Base-by-base conservation (phyloP, 2,113 vertebrate species). In the Triplophysa rosa region DNA sequence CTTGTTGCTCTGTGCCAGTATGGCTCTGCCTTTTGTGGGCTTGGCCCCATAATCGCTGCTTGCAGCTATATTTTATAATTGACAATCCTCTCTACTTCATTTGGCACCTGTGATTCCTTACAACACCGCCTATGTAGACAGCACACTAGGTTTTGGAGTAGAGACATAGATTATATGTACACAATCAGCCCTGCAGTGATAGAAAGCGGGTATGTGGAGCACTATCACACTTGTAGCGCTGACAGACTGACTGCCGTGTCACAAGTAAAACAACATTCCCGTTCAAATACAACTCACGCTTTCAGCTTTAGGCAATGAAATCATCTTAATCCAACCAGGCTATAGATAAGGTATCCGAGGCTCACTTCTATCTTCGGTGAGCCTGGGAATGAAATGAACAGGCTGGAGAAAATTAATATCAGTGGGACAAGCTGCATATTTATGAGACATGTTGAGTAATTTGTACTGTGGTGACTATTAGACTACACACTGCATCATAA, bases 261-360 rank as follows among this genome's bases (percentile, higher is more conserved):
- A 78, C 80, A 64, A 85, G 82, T 89, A 82, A 88, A 90, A 85
- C 81, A 72, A 72, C 21, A 23, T 83, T 83, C 80, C 68, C 80
- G 79, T 85, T 80, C 68, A 84, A 86, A 80, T 84, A 82, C 78
- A 61, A 29, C 26, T 0, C 56, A 86, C 45, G 37, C 83, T 89
- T 89, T 87, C 82, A 84, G 85, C 61, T 75, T 42, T 82, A 83
- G 79, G 77, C 79, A 81, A 54, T 91, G 89, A 90, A 70, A 80
- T 91, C 88, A 91, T 78, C 58, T 45, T 21, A 62, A 47, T 47
- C 63, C 64, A 67, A 19, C 73, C 78, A 72, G 68, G 67, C 71
- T 70, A 52, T 59, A 78, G 84, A 85, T 85, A 85, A 80, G 52
- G 64, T 84, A 77, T 21, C 81, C 63, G 83, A 87, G 81, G 78